These are phyloP conservation scores for Mastigias papua DNA, from an alignment of 30 jellyfish, hydroid and myxozoan genomes.

Conservation along the genomic window DNA sequence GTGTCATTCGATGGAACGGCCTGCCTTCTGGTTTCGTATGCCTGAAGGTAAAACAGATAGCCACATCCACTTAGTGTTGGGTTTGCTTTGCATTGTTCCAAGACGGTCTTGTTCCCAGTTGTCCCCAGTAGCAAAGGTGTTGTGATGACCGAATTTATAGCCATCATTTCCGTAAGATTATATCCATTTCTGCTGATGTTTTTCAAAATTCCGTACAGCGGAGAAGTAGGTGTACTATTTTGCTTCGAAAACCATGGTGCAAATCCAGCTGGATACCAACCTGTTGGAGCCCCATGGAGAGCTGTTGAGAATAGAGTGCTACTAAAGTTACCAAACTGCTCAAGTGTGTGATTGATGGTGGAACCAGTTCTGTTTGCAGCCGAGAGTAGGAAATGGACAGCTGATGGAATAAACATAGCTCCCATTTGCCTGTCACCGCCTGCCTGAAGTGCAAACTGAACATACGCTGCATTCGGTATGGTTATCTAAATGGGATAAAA, in stretches of 20 bases:
- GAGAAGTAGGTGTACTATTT: constrained; percentile 16
- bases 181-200: background rate
- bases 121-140: constrained; percentile 67
- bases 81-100: constrained; percentile 50
- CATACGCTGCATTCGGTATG: constrained; percentile 60
- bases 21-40: background rate
- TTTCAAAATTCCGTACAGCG: constrained; percentile 25
- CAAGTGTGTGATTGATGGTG: background rate
- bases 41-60: constrained; percentile 39
- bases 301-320: background rate
- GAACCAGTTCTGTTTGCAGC: constrained; percentile 27
- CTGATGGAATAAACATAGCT: constrained; percentile 31
- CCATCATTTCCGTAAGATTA: constrained; percentile 67
- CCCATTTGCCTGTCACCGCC: constrained; percentile 68
- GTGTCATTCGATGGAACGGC: constrained; percentile 14
- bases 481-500: constrained; percentile 46
- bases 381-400: constrained; percentile 1
- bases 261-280: constrained; percentile 69
- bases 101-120: constrained; percentile 33
- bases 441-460: constrained; percentile 51
- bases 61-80: constrained; percentile 69
- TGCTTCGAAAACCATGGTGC: constrained; percentile 57
- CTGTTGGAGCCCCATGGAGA: constrained; percentile 25
- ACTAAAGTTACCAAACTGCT: constrained; percentile 51
- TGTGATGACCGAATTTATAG: constrained; percentile 31